phyloP scores from a whole-genome alignment of 2,113 vertebrate species.

The Engraulis encrasicolus region DNA sequence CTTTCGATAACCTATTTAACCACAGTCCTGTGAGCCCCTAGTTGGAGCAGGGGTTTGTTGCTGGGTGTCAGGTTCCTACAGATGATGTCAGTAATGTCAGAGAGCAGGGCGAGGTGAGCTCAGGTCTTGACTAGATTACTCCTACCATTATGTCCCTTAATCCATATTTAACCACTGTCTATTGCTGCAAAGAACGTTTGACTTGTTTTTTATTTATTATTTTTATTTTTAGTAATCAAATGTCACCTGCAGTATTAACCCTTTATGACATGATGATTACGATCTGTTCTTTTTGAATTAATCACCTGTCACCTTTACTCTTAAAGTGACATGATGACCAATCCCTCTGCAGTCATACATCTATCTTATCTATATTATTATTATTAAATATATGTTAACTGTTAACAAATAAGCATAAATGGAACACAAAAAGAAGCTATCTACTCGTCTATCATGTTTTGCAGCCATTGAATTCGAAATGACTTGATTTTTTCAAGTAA shows the following conservation, averaged over 20 bases:
- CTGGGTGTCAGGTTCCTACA: conserved; percentile 6
- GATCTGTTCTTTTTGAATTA: conserved; percentile 72
- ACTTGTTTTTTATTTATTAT: conserved; percentile 70
- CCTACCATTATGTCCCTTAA: conserved; percentile 38
- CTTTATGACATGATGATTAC: conserved; percentile 63
- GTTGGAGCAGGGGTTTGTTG: conserved; percentile 16
- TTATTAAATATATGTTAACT: conserved; percentile 63
- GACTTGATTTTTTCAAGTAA: conserved; percentile 99
- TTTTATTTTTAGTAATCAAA: conserved; percentile 33
- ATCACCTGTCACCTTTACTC: conserved; percentile 79
- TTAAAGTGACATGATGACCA: conserved; percentile 80
- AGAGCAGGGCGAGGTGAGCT: conserved; percentile 24
- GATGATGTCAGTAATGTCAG: conserved; percentile 30
- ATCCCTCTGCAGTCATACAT: conserved; percentile 72
- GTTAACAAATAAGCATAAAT: conserved; percentile 63
- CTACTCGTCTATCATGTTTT: conserved; percentile 98
- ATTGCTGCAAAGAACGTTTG: conserved; percentile 65
- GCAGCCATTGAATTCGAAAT: conserved; percentile 99
- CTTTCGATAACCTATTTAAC: neutral
- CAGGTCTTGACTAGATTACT: conserved; percentile 34
- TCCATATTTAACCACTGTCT: conserved; percentile 42
- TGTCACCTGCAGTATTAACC: conserved; percentile 74
- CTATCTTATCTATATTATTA: conserved; percentile 32
- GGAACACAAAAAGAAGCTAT: conserved; percentile 77
- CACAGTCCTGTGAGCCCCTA: conserved; percentile 29